A percentile compares a stretch with the other conserved stretches of the same genome.
Conservation (phyloP, 2,113 vertebrate genomes). For the Alaudala cheleensis region DNA sequence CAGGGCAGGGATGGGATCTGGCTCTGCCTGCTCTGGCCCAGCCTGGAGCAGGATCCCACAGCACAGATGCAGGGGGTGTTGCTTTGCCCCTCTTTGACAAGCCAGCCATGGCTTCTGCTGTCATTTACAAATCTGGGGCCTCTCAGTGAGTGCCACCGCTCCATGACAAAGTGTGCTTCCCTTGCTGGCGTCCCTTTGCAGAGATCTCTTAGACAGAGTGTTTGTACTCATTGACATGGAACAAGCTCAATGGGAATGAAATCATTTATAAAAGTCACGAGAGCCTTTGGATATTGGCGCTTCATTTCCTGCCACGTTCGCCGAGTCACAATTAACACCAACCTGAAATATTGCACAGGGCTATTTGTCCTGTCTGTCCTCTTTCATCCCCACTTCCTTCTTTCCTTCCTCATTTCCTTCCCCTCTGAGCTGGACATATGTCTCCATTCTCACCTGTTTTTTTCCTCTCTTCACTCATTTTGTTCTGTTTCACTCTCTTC, state of each 20-base stretch:
- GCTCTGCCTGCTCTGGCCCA: too few species aligned
- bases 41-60: not conserved
- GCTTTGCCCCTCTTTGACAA: not conserved
- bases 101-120: not conserved
- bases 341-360: not conserved
- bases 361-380: not conserved
- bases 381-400: not conserved
- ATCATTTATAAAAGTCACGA: not conserved
- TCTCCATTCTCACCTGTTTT: not conserved
- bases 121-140: not conserved
- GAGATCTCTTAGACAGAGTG: not conserved
- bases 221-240: not conserved
- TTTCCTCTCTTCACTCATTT: not conserved
- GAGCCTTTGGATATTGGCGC: not conserved
- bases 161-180: not conserved
- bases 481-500: not conserved
- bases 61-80: not conserved
- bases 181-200: not conserved
- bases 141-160: not conserved
- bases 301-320: not conserved
- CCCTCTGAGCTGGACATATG: not conserved
- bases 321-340: not conserved
- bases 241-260: not conserved
- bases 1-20: not conserved
- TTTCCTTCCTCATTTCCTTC: constrained; percentile 17